phyloP scores from a whole-genome alignment of 2,797 vertebrate species.

The Meda fulgida region DNA sequence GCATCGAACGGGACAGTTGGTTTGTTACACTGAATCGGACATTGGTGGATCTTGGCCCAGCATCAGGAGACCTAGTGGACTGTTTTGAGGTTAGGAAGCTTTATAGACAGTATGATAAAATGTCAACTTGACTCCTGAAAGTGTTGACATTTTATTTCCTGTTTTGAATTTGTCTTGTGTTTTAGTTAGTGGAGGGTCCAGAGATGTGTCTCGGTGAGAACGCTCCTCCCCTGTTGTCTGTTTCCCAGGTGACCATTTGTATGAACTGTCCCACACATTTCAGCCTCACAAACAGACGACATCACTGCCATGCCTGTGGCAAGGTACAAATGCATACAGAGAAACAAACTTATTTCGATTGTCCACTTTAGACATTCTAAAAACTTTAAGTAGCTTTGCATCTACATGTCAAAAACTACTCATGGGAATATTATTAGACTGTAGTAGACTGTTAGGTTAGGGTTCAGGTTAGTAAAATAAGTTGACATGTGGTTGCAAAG shows the following conservation, averaged over 20 bases:
- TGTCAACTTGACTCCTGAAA: background rate
- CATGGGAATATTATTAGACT: background rate
- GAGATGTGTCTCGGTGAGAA: slow-evolving; percentile 87
- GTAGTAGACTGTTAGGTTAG: background rate
- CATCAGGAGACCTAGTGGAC: slow-evolving; percentile 58
- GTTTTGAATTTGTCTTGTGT: slow-evolving; percentile 38
- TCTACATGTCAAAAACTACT: background rate
- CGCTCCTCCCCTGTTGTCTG: slow-evolving; percentile 89
- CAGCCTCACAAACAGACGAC: slow-evolving; percentile 89
- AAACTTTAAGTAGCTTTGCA: background rate
- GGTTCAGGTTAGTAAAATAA: background rate
- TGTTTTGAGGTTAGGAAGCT: slow-evolving; percentile 69
- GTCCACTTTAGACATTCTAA: background rate
- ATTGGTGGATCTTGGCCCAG: slow-evolving; percentile 73
- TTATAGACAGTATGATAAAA: background rate
- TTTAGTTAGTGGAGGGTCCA: slow-evolving; percentile 82
- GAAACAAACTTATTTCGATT: slow-evolving; percentile 17
- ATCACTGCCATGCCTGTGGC: slow-evolving; percentile 95
- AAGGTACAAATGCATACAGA: slow-evolving; percentile 77
- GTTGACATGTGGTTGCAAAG: background rate
- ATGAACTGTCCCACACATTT: slow-evolving; percentile 97
- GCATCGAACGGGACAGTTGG: slow-evolving; percentile 93
- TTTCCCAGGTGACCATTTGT: slow-evolving; percentile 93
- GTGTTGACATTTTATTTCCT: slow-evolving; percentile 48
- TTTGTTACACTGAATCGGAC: slow-evolving; percentile 87